These are phyloP conservation scores for Andrena dorsata DNA, from an alignment of 2,888 invertebrate species.

Conservation along the genomic window DNA sequence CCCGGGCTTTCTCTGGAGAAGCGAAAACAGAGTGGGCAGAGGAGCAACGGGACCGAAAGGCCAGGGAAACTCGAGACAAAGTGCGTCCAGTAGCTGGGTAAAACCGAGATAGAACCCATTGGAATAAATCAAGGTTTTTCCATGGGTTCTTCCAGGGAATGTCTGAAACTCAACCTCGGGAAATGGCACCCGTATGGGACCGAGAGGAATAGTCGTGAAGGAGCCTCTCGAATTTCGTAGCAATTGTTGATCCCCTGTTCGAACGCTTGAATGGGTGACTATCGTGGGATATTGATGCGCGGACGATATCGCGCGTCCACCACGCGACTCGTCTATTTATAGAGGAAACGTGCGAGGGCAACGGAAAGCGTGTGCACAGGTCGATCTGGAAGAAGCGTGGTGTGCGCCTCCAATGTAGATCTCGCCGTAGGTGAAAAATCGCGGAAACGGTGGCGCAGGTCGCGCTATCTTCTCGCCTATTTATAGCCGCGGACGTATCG, in stretches of 20 bases:
- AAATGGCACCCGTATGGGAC: not conserved
- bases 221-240: not conserved
- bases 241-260: too few species aligned
- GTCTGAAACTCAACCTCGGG: not conserved
- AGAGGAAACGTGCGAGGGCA: slow-evolving; percentile 45
- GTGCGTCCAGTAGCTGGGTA: not conserved
- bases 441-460: slow-evolving; percentile 2
- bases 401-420: too few species aligned
- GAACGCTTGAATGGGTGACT: not conserved
- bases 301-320: slow-evolving; percentile 47
- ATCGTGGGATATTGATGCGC: slow-evolving; percentile 46
- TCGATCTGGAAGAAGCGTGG: not conserved
- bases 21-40: not conserved
- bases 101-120: not conserved
- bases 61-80: slow-evolving; percentile 2
- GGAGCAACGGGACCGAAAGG: not conserved
- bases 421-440: slow-evolving; percentile 11
- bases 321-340: slow-evolving; percentile 58
- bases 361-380: slow-evolving; percentile 33
- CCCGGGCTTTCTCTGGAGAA: slow-evolving; percentile 6
- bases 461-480: slow-evolving; percentile 34
- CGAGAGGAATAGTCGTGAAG: not conserved
- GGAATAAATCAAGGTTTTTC: slow-evolving; percentile 14
- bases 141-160: too few species aligned
- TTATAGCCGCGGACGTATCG: slow-evolving; percentile 40